Base-by-base conservation (phyloP, 2,113 vertebrate genomes). In the Heterotilapia buettikoferi region DNA sequence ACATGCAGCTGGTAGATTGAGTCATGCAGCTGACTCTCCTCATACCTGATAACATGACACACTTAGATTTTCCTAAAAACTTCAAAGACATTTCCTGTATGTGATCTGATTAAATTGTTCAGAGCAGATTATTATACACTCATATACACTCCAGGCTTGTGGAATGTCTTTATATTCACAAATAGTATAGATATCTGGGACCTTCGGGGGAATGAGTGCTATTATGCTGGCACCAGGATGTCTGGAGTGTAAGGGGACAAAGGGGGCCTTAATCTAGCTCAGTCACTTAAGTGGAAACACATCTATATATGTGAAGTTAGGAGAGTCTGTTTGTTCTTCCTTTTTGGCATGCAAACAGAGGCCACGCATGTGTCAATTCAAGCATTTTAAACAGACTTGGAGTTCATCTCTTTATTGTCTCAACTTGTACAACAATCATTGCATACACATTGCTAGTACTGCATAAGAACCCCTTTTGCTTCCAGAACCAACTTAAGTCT, bases 1-100 rank as follows among this genome's bases (percentile, higher is more conserved):
- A 97, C 97, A 1, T 97, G 96, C 66, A 98, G 96, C 93, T 97
- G 93, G 14, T 97, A 98, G 85, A 98, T 97, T 9, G 87, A 94
- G 0, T 63, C 1, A 24, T 97, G 96, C 79, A 98, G 84, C 80
- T 95, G 96, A 91, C 96, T 98, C 95, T 97, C 97, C 90, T 98
- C 98, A 18, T 96, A 98, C 97, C 97, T 98, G 45, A 90, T 38
- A 36, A 87, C 36, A 61, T 10, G 10, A 71, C 9, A 73, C 54
- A 24, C 50, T 26, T 73, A 29, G 43, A 50, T 5, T 50, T 50
- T 2, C 26, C 68, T 29, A 47, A 29, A 29, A 47, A 29, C 9
- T 6, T 73, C 21, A 73, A 47, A 31, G 24, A 76, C 24, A 76
- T 78, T 76, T 0, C 47, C 24, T 50, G 43, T 29, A 19, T 29